Evolutionary conservation across 2,888 invertebrate species (phyloP).

Genomic region (Hipparchia sbordonii): DNA sequence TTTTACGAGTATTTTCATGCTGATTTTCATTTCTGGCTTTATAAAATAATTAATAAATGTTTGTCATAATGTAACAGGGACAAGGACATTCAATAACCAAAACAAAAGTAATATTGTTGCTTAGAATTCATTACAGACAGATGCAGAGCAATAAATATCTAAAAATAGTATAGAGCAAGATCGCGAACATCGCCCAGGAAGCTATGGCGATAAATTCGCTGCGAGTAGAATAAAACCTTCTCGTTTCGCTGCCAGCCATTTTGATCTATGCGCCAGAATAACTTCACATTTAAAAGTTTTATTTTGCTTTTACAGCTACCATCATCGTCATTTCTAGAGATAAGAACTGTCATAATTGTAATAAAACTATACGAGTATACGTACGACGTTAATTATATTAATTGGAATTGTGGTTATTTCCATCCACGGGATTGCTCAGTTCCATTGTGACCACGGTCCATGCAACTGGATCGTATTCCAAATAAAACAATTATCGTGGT

Average conservation of each 20-base stretch:
- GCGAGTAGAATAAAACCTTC: slow-evolving; percentile 3
- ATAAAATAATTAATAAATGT: too few relatives aligned
- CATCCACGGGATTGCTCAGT: too few relatives aligned
- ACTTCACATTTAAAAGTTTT: not conserved
- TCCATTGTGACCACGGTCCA: too few relatives aligned
- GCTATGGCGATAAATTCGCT: not conserved
- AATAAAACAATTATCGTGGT: too few relatives aligned
- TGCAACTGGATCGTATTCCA: too few relatives aligned
- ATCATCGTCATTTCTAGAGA: not conserved
- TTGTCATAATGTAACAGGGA: too few relatives aligned
- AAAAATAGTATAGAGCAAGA: not conserved
- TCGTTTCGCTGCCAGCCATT: not conserved
- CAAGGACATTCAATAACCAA: not conserved
- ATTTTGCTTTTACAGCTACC: slow-evolving; percentile 13
- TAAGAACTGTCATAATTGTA: too few relatives aligned
- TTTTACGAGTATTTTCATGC: too few relatives aligned
- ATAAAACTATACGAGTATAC: too few relatives aligned
- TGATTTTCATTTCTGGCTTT: too few relatives aligned
- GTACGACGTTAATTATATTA: too few relatives aligned
- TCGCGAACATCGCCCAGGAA: not conserved
- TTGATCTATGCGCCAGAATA: not conserved
- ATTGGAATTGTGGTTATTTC: too few relatives aligned
- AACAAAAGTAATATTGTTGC: not conserved
- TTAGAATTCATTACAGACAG: not conserved
- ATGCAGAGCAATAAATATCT: not conserved